phyloP scores from a whole-genome alignment of 1,140 invertebrate species.

The Pseudachorutes palmiensis region DNA sequence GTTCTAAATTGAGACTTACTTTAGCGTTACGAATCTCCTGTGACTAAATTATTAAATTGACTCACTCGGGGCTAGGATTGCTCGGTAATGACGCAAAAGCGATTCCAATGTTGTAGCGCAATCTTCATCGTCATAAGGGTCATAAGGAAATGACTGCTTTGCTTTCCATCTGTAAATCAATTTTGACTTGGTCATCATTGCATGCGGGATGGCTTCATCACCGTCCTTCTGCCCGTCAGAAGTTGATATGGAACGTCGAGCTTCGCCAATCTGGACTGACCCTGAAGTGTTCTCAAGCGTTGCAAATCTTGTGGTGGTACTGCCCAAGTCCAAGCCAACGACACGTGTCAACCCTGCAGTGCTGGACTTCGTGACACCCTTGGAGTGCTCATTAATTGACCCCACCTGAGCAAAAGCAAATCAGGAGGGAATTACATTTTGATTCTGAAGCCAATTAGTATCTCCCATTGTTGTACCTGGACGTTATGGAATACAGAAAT shows the following conservation, averaged over 20 bases:
- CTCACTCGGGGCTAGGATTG: neutral
- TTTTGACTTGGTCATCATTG: slow-evolving; percentile 4
- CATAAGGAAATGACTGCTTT: slow-evolving; percentile 1
- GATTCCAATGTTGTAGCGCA: neutral
- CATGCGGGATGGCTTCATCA: neutral
- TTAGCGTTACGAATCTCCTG: too few relatives aligned
- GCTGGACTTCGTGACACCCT: neutral
- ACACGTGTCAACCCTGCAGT: neutral
- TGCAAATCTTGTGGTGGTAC: slow-evolving; percentile 1
- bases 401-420: slow-evolving; percentile 5
- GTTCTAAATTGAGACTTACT: too few relatives aligned
- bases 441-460: neutral
- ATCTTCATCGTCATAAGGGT: slow-evolving; percentile 5
- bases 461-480: slow-evolving; percentile 20
- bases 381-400: slow-evolving; percentile 4
- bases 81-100: neutral
- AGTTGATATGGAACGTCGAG: neutral
- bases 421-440: neutral
- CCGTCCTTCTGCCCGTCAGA: slow-evolving; percentile 1
- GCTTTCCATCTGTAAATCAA: slow-evolving; percentile 15
- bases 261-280: neutral
- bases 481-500: slow-evolving; percentile 35
- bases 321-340: slow-evolving; percentile 31
- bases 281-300: neutral
- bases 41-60: too few relatives aligned